These are phyloP conservation scores for Mus pahari DNA, from an alignment of 2,113 vertebrate species.

Conservation along the genomic window DNA sequence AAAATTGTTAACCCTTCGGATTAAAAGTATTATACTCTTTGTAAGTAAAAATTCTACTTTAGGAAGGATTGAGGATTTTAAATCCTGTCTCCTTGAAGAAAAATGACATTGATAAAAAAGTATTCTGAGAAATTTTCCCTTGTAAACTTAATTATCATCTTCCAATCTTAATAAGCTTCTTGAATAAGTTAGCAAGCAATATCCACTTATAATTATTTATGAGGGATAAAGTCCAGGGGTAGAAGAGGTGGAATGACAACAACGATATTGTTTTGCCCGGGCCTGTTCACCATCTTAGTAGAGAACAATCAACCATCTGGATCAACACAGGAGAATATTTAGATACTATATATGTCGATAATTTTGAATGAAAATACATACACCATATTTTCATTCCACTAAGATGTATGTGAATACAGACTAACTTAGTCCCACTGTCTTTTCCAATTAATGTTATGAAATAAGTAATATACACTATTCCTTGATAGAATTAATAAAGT, in stretches of 20 bases:
- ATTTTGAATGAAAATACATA: constrained; percentile 54
- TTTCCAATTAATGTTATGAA: neutral
- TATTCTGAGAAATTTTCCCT: neutral
- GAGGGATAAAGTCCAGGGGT: neutral
- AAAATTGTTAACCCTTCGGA: constrained; percentile 69
- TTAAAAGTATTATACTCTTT: constrained; percentile 1
- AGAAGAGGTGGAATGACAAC: constrained; percentile 3
- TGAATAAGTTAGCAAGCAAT: constrained; percentile 48
- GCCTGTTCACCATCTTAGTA: constrained; percentile 39
- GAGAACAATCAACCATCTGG: neutral
- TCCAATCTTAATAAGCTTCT: constrained; percentile 52
- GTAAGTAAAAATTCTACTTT: constrained; percentile 41
- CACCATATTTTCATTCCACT: constrained; percentile 23
- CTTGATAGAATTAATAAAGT: neutral
- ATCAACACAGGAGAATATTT: constrained; percentile 45
- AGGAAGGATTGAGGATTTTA: constrained; percentile 42
- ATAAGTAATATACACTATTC: constrained; percentile 10
- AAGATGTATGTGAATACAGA: constrained; percentile 37
- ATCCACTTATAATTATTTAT: constrained; percentile 38
- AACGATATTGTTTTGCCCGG: constrained; percentile 27
- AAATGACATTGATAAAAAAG: constrained; percentile 30
- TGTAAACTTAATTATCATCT: constrained; percentile 62
- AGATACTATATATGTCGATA: constrained; percentile 25
- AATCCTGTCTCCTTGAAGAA: constrained; percentile 56
- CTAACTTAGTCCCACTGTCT: constrained; percentile 29